Conservation (phyloP, 1,140 invertebrate species). For the Hypothenemus hampei region DNA sequence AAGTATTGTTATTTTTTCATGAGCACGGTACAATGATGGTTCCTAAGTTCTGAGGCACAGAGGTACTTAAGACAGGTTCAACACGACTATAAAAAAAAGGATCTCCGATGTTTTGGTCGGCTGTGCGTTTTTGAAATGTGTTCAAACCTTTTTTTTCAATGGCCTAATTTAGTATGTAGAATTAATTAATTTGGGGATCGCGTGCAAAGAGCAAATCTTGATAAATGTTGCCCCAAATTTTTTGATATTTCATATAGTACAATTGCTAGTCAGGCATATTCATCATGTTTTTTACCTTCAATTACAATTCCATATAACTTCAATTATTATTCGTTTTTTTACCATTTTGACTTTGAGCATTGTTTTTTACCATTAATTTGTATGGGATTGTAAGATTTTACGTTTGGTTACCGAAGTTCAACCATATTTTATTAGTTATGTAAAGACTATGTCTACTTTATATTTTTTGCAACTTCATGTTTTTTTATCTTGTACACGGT, state of each 20-base stretch:
- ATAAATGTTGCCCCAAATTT: too few relatives aligned
- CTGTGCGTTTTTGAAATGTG: constrained; percentile 43
- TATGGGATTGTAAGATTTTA: constrained; percentile 18
- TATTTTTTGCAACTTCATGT: constrained; percentile 4
- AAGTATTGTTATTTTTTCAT: constrained; percentile 27
- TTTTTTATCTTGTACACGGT: neutral
- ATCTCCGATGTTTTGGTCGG: constrained; percentile 40
- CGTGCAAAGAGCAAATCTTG: too few relatives aligned
- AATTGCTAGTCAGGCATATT: constrained; percentile 37
- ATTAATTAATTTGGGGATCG: too few relatives aligned
- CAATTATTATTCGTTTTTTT: constrained; percentile 21
- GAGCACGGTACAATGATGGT: constrained; percentile 40
- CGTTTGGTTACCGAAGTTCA: constrained; percentile 23
- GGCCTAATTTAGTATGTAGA: too few relatives aligned
- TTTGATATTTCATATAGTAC: constrained; percentile 27
- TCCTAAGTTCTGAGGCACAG: constrained; percentile 38
- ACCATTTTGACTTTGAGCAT: constrained; percentile 29
- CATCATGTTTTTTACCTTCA: constrained; percentile 24
- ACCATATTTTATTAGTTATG: constrained; percentile 17
- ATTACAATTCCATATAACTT: constrained; percentile 25
- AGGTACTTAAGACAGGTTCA: constrained; percentile 33
- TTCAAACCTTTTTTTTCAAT: too few relatives aligned
- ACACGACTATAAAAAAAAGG: constrained; percentile 27
- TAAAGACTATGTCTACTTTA: constrained; percentile 18
- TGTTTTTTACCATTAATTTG: constrained; percentile 22